phyloP scores from a whole-genome alignment of 2,888 invertebrate species.

The Orthosia gracilis region DNA sequence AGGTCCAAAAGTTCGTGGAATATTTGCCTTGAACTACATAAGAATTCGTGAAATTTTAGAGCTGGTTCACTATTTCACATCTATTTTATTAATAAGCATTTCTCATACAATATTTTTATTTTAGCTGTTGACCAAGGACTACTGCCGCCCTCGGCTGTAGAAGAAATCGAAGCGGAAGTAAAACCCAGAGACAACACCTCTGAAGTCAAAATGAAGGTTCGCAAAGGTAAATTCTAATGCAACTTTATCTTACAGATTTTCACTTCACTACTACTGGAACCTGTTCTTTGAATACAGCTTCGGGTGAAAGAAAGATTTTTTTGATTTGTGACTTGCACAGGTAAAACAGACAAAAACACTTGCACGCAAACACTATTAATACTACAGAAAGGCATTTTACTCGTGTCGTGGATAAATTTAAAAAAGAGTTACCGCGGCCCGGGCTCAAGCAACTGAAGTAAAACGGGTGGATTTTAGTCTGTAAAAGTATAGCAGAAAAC shows the following conservation, averaged over 20 bases:
- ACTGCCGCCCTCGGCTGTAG: conserved; percentile 25
- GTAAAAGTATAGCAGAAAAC: too few species aligned
- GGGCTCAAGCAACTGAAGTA: too few species aligned
- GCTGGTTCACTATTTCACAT: not conserved
- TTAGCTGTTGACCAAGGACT: conserved; percentile 32
- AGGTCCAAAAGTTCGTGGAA: too few species aligned
- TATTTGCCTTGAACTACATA: too few species aligned
- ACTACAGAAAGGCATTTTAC: too few species aligned
- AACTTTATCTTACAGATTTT: not conserved
- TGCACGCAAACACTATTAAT: too few species aligned
- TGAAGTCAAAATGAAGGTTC: conserved; percentile 41
- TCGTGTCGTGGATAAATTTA: too few species aligned
- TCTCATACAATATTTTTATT: conserved; percentile 1
- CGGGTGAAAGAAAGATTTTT: not conserved
- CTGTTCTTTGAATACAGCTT: not conserved
- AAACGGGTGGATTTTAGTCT: too few species aligned
- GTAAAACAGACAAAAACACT: too few species aligned
- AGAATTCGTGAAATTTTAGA: too few species aligned
- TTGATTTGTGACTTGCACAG: too few species aligned
- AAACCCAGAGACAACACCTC: conserved; percentile 32
- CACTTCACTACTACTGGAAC: not conserved
- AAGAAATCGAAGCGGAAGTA: conserved; percentile 35
- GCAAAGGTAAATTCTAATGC: conserved; percentile 21
- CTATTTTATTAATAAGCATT: not conserved
- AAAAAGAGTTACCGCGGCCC: too few species aligned